These are phyloP conservation scores for Numenius arquata DNA, from an alignment of 2,113 vertebrate species.

Conservation along the genomic window DNA sequence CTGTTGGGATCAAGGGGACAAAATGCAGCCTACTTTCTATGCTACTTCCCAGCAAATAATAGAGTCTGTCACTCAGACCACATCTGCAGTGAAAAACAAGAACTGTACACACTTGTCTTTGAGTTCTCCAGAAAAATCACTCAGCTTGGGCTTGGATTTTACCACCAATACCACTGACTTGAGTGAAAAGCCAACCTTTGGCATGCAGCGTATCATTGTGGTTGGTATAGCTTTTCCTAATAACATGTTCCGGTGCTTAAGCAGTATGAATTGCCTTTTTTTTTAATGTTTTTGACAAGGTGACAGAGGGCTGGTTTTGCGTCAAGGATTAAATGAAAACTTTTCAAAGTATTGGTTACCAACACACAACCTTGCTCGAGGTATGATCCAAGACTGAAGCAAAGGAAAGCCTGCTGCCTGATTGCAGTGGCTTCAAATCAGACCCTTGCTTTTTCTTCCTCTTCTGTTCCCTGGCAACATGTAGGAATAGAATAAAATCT, in stretches of 20 bases:
- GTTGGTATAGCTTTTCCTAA: conserved; percentile 27
- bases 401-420: neutral
- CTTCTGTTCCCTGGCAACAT: neutral
- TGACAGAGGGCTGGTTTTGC: neutral
- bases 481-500: neutral
- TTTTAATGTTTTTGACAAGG: conserved; percentile 13
- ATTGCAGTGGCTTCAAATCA: neutral
- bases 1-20: neutral
- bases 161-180: conserved; percentile 39
- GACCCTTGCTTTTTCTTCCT: neutral
- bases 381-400: neutral
- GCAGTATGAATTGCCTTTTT: neutral
- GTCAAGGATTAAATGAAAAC: neutral
- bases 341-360: neutral
- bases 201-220: conserved; percentile 1
- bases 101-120: neutral
- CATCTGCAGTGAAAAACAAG: neutral
- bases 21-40: neutral
- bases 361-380: neutral
- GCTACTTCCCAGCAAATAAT: neutral
- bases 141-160: neutral
- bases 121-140: conserved; percentile 11
- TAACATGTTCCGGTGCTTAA: neutral
- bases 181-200: neutral
- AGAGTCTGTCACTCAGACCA: neutral